Base-by-base conservation (phyloP, 2,113 vertebrate species). In the Megatriorchis doriae region DNA sequence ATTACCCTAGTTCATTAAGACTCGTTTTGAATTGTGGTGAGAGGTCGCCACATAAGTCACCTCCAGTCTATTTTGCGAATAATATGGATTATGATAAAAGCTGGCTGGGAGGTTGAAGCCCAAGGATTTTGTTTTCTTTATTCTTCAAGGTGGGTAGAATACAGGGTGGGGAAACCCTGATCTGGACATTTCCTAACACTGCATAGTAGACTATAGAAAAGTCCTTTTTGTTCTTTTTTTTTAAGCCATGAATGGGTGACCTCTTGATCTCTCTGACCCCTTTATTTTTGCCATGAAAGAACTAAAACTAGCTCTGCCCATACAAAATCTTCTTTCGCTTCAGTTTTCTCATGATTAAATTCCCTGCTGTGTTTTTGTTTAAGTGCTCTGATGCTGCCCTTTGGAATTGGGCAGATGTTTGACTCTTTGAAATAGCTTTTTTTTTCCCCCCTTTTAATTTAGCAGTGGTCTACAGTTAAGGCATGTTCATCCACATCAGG, bases 1-100 rank as follows among this genome's bases (percentile, higher is more conserved):
- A 97, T 97, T 97, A 94, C 85, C 92, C 88, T 79, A 97, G 97
- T 97, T 97, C 97, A 97, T 97, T 97, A 97, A 97, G 87, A 94
- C 92, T 95, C 63, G 0, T 97, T 96, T 97, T 94, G 95, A 97
- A 93, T 96, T 92, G 95, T 88, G 73, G 87, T 86, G 80, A 95
- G 89, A 96, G 97, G 96, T 97, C 96, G 91, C 81, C 93, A 65
- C 88, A 91, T 84, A 97, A 97, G 96, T 94, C 97, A 95, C 94
- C 93, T 96, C 59, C 53, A 96, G 94, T 93, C 95, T 96, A 96
- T 97, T 97, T 96, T 94, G 85, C 3, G 34, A 97, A 97, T 92
- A 96, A 94, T 95, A 94, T 93, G 94, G 93, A 96, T 96, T 96
- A 93, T 96, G 93, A 93, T 97, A 97, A 95, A 95, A 96, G 92